Percentiles rank a stretch among this genome's conserved stretches.
These are phyloP conservation scores for Ceratothoa steindachneri DNA, from an alignment of 2,888 invertebrate genomes.

Conservation along the genomic window DNA sequence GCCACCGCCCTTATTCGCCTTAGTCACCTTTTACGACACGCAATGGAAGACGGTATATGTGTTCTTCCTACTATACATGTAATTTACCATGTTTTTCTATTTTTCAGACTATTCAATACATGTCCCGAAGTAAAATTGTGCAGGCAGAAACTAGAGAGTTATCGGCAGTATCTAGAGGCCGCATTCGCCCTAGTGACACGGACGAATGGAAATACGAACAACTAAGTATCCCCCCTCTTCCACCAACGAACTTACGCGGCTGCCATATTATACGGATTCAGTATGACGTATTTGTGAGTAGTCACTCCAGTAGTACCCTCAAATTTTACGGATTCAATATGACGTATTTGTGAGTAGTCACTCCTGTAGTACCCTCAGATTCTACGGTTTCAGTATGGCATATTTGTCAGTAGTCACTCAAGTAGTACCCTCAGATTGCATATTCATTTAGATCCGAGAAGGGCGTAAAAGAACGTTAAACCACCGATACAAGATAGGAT, in stretches of 20 bases:
- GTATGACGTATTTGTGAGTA: conserved; percentile 85
- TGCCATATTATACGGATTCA: conserved; percentile 89
- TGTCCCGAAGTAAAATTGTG: conserved; percentile 77
- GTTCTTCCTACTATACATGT: no score
- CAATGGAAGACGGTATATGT: no score
- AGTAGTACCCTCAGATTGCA: conserved; percentile 61
- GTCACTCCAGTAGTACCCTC: conserved; percentile 52
- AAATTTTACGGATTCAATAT: conserved; percentile 86
- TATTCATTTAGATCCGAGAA: no score
- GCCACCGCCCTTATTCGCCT: no score
- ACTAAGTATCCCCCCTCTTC: conserved; percentile 86
- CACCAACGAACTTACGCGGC: conserved; percentile 87
- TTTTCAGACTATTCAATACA: conserved; percentile 71
- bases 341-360: conserved; percentile 79
- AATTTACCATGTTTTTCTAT: no score
- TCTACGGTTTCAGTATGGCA: conserved; percentile 87
- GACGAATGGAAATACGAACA: conserved; percentile 84
- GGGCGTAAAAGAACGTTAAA: no score
- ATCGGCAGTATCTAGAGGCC: conserved; percentile 71
- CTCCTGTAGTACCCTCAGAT: conserved; percentile 60
- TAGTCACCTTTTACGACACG: no score
- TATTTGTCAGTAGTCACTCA: conserved; percentile 68
- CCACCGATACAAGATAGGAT: no score
- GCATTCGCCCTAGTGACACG: conserved; percentile 72
- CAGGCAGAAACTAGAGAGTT: conserved; percentile 82